A percentile compares a stretch with the other conserved stretches of the same genome.
Conservation (phyloP, 2,113 vertebrate genomes). For the Felis catus region DNA sequence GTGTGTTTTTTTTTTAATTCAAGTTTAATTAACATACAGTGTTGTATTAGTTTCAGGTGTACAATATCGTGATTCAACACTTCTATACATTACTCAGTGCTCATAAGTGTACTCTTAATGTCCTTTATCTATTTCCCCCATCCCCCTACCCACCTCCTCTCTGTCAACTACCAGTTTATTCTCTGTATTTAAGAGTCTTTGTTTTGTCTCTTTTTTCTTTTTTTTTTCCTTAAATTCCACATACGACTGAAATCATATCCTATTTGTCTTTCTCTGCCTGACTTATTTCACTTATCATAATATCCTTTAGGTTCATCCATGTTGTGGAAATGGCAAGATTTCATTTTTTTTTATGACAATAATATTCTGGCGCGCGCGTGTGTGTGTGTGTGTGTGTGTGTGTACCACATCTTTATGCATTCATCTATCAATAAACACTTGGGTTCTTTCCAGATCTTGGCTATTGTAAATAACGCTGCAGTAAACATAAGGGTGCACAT, state of each 20-base stretch:
- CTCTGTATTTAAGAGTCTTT: background rate
- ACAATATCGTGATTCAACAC: background rate
- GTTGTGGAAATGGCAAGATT: background rate
- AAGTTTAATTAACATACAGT: background rate
- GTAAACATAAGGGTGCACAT: background rate
- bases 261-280: background rate
- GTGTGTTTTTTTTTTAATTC: background rate
- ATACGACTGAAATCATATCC: background rate
- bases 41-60: background rate
- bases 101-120: background rate
- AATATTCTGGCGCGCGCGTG: background rate
- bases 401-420: background rate
- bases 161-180: background rate
- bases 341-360: background rate
- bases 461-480: background rate
- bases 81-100: background rate
- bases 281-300: background rate
- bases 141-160: background rate
- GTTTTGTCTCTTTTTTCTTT: background rate
- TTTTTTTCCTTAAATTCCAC: background rate
- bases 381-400: background rate
- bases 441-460: background rate
- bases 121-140: background rate
- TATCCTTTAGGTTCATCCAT: background rate
- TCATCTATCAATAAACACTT: background rate